Conservation (phyloP, 2,113 vertebrate species). For the Tautogolabrus adspersus region DNA sequence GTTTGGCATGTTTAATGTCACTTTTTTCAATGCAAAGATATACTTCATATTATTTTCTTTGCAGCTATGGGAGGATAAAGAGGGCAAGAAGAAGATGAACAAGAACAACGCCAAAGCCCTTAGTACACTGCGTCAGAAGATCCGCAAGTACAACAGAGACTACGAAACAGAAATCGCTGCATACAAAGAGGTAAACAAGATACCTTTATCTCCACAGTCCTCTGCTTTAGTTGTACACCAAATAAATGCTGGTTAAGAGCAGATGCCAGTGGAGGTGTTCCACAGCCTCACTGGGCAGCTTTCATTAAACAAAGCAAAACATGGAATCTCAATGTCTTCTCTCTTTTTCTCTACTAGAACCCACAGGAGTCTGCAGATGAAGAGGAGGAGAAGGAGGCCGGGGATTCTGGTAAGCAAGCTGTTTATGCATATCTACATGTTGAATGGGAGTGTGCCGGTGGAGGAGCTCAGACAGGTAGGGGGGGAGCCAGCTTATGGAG, state of each 20-base stretch:
- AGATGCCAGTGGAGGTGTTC: too few relatives aligned
- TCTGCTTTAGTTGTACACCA: background rate
- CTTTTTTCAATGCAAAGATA: background rate
- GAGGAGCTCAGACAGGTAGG: too few relatives aligned
- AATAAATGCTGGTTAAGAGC: background rate
- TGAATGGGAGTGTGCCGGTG: too few relatives aligned
- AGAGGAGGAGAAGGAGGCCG: slow-evolving; percentile 89
- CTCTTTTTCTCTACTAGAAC: slow-evolving; percentile 79
- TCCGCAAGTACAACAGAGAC: slow-evolving; percentile 93
- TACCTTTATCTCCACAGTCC: background rate
- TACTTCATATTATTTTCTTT: slow-evolving; percentile 13
- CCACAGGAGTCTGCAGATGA: slow-evolving; percentile 92
- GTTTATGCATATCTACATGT: background rate
- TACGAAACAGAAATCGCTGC: slow-evolving; percentile 87
- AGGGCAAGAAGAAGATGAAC: slow-evolving; percentile 96
- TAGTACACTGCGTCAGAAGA: slow-evolving; percentile 92
- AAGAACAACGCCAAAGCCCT: slow-evolving; percentile 94
- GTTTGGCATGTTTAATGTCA: background rate
- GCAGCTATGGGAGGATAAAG: slow-evolving; percentile 93
- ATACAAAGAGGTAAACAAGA: slow-evolving; percentile 87
- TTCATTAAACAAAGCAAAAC: background rate
- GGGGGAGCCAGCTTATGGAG: too few relatives aligned
- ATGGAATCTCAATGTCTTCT: background rate
- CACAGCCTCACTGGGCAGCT: background rate
- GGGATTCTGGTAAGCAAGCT: slow-evolving; percentile 84